Base-by-base conservation (phyloP, 2,113 vertebrate species). In the Cavia aperea region DNA sequence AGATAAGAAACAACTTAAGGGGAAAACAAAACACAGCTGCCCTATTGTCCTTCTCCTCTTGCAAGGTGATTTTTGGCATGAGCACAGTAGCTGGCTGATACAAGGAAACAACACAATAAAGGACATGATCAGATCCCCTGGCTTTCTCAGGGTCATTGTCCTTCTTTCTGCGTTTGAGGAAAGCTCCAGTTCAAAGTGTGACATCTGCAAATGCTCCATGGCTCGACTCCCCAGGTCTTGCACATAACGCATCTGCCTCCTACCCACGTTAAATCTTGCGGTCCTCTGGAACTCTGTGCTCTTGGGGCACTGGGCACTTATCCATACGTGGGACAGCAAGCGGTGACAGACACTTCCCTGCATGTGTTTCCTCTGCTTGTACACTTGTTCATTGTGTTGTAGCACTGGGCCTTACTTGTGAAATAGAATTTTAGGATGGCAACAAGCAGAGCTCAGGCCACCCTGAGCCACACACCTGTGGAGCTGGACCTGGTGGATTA, bases 401-500 rank as follows among this genome's bases (percentile, higher is more conserved):
- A 58, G 23, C 0, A 0, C 2, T 81, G 63, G 60, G n/a, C 16
- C 65, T 92, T n/a, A 87, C 4, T 72, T 62, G 58, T 7, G 63
- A 84, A 85, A 82, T 3, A 65, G n/a, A 92, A 82, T 75, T 91
- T 94, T 21, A 89, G 89, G 46, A 58, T n/a, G 33, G 9, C 75
- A 46, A 72, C 14, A 90, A 31, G 83, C 19, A 33, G 86, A 94
- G 62, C 18, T 19, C 6, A 10, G 1, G 16, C 29, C 15, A 6
- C 68, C 93, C 73, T 39, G 21, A 85, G 26, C 23, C 7, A 1
- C 31, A 79, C 2, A 68, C 29, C 43, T 29, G 24, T 24, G 5
- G 4, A 21, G 6, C 58, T 49, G 2, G 18, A 29, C 49, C 26
- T 91, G 63, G 83, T 1, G 26, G 46, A 13, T 4, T 31, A 31